Evolutionary conservation across 1,140 invertebrate species (phyloP).

Genomic region (Drosophila ironensis): DNA sequence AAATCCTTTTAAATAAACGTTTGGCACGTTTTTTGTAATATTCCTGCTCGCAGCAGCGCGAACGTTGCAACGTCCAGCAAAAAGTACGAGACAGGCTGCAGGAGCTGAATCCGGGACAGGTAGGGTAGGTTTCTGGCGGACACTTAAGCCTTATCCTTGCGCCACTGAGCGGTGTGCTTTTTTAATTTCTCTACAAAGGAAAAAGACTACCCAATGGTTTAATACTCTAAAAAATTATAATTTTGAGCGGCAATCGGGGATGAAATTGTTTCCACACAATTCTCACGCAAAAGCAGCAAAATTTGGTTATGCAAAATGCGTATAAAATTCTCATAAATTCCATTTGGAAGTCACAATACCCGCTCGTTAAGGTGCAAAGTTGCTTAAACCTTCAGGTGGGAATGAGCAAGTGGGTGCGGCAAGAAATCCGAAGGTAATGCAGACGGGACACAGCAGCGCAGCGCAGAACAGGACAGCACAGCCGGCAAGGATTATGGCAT

Average conservation of each 20-base stretch:
- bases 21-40: conserved; percentile 81
- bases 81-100: conserved; percentile 26
- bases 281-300: too few species aligned
- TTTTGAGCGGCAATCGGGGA: too few species aligned
- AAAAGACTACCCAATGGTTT: background rate
- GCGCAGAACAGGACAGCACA: conserved; percentile 12
- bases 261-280: too few species aligned
- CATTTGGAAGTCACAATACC: conserved; percentile 12
- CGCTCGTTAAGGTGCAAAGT: conserved; percentile 50
- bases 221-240: conserved; percentile 5
- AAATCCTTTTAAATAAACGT: conserved; percentile 81
- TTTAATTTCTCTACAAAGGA: conserved; percentile 26
- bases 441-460: background rate
- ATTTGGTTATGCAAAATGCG: too few species aligned
- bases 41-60: conserved; percentile 42
- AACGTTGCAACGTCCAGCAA: conserved; percentile 7
- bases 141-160: conserved; percentile 54
- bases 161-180: conserved; percentile 15
- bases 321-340: background rate
- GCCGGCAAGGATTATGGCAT: conserved; percentile 68
- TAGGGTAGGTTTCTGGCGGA: conserved; percentile 18
- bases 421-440: background rate
- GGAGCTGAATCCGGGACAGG: conserved; percentile 10
- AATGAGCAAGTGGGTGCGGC: background rate
- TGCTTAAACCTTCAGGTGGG: conserved; percentile 51